Conservation (phyloP, 2,797 vertebrate genomes). For the Acropternis orthonyx region DNA sequence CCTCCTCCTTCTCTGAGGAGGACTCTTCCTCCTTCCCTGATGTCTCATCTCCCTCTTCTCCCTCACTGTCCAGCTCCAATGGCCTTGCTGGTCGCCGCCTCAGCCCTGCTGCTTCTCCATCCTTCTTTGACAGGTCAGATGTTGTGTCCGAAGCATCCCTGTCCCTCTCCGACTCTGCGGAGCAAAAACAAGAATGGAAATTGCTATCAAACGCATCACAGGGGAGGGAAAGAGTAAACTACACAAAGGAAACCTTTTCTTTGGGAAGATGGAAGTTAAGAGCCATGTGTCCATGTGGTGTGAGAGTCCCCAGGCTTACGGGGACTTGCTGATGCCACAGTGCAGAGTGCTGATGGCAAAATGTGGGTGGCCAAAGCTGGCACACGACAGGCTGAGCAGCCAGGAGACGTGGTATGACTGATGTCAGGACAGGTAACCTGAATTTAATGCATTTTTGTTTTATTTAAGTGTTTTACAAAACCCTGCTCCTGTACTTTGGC, state of each 20-base stretch:
- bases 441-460: not conserved
- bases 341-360: not conserved
- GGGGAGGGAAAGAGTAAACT: not conserved
- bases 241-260: not conserved
- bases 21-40: slow-evolving; percentile 84
- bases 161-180: slow-evolving; percentile 80
- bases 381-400: not conserved
- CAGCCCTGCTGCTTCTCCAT: slow-evolving; percentile 77
- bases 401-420: not conserved
- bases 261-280: not conserved
- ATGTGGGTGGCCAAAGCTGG: not conserved
- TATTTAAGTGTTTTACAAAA: not conserved
- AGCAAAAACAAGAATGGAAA: not conserved
- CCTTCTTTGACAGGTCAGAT: slow-evolving; percentile 84
- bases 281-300: not conserved
- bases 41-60: slow-evolving; percentile 89
- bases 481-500: not conserved
- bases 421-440: not conserved
- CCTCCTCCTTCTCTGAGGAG: slow-evolving; percentile 80
- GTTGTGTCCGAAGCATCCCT: slow-evolving; percentile 78
- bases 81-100: slow-evolving; percentile 87
- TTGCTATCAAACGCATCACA: not conserved
- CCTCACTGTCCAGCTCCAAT: slow-evolving; percentile 91
- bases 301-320: not conserved
- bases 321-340: not conserved